Conservation (phyloP, 2,113 vertebrate genomes). For the Rhynchomys soricoides region DNA sequence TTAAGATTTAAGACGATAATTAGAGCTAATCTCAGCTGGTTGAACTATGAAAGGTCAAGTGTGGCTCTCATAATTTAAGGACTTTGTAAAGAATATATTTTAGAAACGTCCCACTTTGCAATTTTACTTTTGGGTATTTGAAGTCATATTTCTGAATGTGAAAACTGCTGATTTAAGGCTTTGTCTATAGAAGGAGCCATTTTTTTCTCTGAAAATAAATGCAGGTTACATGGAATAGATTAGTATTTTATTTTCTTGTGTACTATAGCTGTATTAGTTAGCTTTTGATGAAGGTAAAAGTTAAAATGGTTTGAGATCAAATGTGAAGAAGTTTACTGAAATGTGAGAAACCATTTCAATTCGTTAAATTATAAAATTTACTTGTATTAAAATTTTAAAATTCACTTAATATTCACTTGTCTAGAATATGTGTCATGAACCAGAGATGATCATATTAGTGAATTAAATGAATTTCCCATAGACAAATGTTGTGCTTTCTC, state of each 20-base stretch:
- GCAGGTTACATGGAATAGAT: constrained; percentile 50
- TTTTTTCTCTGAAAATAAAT: constrained; percentile 56
- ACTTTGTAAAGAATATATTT: constrained; percentile 75
- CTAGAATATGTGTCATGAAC: not conserved
- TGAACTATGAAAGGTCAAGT: constrained; percentile 75
- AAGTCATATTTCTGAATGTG: constrained; percentile 58
- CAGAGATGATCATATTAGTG: not conserved
- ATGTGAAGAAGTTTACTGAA: constrained; percentile 2
- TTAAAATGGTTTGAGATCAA: constrained; percentile 9
- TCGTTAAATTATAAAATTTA: not conserved
- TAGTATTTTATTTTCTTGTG: not conserved
- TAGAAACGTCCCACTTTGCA: constrained; percentile 64
- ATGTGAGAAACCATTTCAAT: not conserved
- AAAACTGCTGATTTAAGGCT: constrained; percentile 73
- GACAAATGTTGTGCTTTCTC: too few species aligned
- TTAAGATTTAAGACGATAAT: constrained; percentile 80
- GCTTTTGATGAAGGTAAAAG: constrained; percentile 34
- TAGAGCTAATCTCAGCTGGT: constrained; percentile 69
- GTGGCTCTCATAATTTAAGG: constrained; percentile 68
- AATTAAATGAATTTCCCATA: not conserved
- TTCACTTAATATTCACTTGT: not conserved
- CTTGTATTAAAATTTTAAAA: constrained; percentile 14
- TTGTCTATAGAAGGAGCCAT: constrained; percentile 48
- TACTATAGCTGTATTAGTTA: not conserved
- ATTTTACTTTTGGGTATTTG: constrained; percentile 77